Percentiles rank a stretch among this genome's conserved stretches.
These are phyloP conservation scores for Odontothrips loti DNA, from an alignment of 2,888 invertebrate genomes.

Conservation along the genomic window DNA sequence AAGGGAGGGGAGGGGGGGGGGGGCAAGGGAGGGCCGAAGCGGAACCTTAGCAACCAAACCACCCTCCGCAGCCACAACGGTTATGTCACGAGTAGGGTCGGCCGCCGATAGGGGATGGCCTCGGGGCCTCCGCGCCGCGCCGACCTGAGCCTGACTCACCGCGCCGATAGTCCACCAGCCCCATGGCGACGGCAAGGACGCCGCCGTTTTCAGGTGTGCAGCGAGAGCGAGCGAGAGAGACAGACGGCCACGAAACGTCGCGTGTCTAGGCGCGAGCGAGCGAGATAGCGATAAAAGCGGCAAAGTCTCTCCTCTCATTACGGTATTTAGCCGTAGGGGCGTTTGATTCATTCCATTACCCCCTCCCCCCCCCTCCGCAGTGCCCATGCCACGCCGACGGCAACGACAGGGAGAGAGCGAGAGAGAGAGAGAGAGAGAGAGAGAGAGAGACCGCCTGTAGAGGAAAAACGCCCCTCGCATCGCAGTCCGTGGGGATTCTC, in stretches of 20 bases:
- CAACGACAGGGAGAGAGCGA: not conserved
- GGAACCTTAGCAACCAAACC: too few species aligned
- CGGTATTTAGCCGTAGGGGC: slow-evolving; percentile 8
- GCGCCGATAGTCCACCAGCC: too few species aligned
- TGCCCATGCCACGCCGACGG: not conserved
- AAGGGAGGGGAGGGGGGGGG: too few species aligned
- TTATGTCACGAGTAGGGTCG: not conserved
- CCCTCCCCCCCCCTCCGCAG: not conserved
- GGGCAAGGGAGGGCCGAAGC: too few species aligned
- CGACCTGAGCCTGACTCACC: too few species aligned
- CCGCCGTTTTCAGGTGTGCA: not conserved
- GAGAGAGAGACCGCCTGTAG: too few species aligned
- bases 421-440: not conserved
- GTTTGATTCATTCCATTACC: slow-evolving; percentile 6
- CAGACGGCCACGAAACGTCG: too few species aligned
- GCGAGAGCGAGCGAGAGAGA: too few species aligned
- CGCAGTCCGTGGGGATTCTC: too few species aligned
- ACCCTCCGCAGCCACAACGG: not conserved
- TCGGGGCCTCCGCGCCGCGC: too few species aligned
- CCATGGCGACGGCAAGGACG: not conserved
- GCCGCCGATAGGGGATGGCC: not conserved
- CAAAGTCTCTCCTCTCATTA: slow-evolving; percentile 1
- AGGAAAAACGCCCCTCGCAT: too few species aligned
- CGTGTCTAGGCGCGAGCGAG: too few species aligned
- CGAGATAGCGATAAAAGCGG: not conserved